A percentile compares a stretch with the other conserved stretches of the same genome.
Conservation (phyloP, 2,888 invertebrate species). For the Allolobophora icterica region DNA sequence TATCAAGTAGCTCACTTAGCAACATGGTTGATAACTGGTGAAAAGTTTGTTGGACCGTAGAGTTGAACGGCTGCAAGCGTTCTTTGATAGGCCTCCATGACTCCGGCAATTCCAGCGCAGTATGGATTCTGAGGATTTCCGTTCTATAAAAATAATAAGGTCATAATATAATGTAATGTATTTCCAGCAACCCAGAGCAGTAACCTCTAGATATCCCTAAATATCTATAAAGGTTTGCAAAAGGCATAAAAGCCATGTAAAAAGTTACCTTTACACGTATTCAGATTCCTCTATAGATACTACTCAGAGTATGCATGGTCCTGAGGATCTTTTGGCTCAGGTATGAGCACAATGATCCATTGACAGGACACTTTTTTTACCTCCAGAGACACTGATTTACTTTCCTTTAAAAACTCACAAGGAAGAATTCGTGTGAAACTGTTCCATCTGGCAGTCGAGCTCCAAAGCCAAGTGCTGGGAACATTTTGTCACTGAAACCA, state of each 20-base stretch:
- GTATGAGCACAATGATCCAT: neutral
- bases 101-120: slow-evolving; percentile 55
- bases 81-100: slow-evolving; percentile 61
- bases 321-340: neutral
- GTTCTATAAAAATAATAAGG: slow-evolving; percentile 63
- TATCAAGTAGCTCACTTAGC: slow-evolving; percentile 54
- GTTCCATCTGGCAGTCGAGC: slow-evolving; percentile 66
- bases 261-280: neutral
- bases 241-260: neutral
- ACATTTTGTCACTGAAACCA: slow-evolving; percentile 67
- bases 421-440: slow-evolving; percentile 68
- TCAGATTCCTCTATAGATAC: neutral
- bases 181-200: neutral
- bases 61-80: slow-evolving; percentile 59
- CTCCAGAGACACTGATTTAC: neutral
- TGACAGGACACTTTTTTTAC: neutral
- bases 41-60: slow-evolving; percentile 64
- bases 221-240: too few species aligned
- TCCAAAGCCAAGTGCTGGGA: slow-evolving; percentile 70
- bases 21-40: slow-evolving; percentile 64
- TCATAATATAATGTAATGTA: neutral
- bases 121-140: slow-evolving; percentile 69
- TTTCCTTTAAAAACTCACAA: slow-evolving; percentile 57
- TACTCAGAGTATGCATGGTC: neutral
- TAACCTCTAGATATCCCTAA: too few species aligned